Conservation (phyloP, 2,113 vertebrate species). For the Ceyx cyanopectus region DNA sequence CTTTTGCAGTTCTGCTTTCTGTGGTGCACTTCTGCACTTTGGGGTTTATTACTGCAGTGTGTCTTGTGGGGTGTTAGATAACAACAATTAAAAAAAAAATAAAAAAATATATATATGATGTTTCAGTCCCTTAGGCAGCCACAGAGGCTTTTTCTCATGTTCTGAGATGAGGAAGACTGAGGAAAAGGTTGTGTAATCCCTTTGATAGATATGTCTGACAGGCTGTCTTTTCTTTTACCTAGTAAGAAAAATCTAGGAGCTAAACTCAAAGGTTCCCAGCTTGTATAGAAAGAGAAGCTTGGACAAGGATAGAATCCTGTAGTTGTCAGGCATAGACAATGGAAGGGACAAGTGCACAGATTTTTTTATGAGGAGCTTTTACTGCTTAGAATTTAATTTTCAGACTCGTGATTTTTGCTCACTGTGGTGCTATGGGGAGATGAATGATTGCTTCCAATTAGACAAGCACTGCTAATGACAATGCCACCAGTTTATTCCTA, state of each 20-base stretch:
- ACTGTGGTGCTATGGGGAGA: background rate
- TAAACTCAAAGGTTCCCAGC: background rate
- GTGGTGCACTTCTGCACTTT: background rate
- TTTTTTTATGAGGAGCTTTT: background rate
- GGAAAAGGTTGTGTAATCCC: conserved; percentile 9
- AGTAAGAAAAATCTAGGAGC: conserved; percentile 7
- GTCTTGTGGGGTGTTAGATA: background rate
- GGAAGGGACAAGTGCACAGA: background rate
- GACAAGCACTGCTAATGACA: background rate
- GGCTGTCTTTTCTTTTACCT: background rate
- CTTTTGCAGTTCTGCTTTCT: background rate
- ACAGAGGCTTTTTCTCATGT: conserved; percentile 17
- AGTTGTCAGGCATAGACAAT: accelerated
- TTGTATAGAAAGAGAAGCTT: background rate
- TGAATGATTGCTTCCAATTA: background rate
- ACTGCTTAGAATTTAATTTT: background rate
- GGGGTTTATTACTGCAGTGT: background rate
- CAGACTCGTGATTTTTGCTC: background rate
- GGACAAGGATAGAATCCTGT: background rate
- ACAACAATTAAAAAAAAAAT: background rate
- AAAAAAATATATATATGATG: background rate
- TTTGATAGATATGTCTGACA: conserved; percentile 31
- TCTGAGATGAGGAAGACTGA: conserved; percentile 19
- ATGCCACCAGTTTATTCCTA: background rate
- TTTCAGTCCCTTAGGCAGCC: background rate